Evolutionary conservation across 2,113 vertebrate species (phyloP).

Genomic region (Romanogobio albipinnatus): DNA sequence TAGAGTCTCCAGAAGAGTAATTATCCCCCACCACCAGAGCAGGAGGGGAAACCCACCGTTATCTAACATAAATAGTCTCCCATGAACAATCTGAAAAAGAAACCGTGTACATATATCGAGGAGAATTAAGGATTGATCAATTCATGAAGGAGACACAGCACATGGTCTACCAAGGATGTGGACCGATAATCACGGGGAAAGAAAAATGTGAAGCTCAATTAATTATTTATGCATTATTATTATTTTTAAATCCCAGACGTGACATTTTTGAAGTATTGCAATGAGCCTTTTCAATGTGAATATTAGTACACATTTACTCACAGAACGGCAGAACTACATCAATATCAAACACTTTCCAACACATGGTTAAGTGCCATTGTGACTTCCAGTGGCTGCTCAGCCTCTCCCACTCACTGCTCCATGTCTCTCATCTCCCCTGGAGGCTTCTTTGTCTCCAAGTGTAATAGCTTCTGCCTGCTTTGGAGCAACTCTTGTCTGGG

Average conservation of each 20-base stretch:
- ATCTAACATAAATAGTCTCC: conserved; percentile 74
- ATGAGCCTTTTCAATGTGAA: too few relatives aligned
- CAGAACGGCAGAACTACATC: not conserved
- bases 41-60: conserved; percentile 71
- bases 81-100: conserved; percentile 67
- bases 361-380: not conserved
- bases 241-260: not conserved
- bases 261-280: not conserved
- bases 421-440: conserved; percentile 47
- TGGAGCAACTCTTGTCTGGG: conserved; percentile 47
- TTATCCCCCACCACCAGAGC: conserved; percentile 72
- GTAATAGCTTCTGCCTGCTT: conserved; percentile 46
- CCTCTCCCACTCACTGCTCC: conserved; percentile 10
- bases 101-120: conserved; percentile 64
- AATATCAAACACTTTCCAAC: not conserved
- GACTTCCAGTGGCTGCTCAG: not conserved
- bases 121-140: too few relatives aligned
- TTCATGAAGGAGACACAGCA: conserved; percentile 44
- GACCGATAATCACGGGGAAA: conserved; percentile 67
- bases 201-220: conserved; percentile 18
- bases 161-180: conserved; percentile 52
- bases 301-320: not conserved
- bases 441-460: conserved; percentile 50
- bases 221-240: too few relatives aligned
- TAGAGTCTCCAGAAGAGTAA: conserved; percentile 65